These are phyloP conservation scores for Columbina picui DNA, from an alignment of 2,113 vertebrate species.

Conservation along the genomic window DNA sequence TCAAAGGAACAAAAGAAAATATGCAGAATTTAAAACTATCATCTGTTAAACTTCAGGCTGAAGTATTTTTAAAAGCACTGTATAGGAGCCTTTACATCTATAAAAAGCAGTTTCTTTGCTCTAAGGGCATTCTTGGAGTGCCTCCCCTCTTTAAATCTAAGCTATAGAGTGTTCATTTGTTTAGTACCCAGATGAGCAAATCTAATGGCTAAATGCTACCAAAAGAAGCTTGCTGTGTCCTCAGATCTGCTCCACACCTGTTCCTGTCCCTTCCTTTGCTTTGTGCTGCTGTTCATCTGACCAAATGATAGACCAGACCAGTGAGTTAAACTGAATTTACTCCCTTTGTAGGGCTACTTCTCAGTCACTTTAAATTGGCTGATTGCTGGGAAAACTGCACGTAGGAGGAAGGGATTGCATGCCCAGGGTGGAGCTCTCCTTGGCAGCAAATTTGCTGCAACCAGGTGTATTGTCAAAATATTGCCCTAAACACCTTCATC, in stretches of 20 bases:
- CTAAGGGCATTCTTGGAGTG: neutral
- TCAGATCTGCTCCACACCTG: neutral
- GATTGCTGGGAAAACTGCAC: neutral
- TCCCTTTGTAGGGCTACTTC: neutral
- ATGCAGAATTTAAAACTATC: neutral
- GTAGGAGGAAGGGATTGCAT: neutral
- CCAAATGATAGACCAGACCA: neutral
- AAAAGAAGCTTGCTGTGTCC: neutral
- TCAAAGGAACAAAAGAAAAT: slow-evolving; percentile 23
- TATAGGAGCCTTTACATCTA: neutral
- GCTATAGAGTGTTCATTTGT: slow-evolving; percentile 11
- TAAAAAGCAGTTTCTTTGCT: slow-evolving; percentile 7
- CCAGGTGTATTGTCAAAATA: neutral
- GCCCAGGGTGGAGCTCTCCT: neutral
- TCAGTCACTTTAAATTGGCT: neutral
- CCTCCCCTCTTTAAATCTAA: slow-evolving; percentile 2
- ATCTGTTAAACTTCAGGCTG: slow-evolving; percentile 8
- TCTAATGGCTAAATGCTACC: neutral
- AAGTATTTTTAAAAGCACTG: neutral
- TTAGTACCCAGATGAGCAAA: slow-evolving; percentile 14
- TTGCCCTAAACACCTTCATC: neutral
- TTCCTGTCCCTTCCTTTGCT: neutral
- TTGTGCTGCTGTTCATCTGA: neutral
- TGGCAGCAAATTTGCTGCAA: neutral
- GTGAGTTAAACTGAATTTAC: neutral